Evolutionary conservation across 2,888 invertebrate species (phyloP).

Genomic region (Druceiella hillmani): DNA sequence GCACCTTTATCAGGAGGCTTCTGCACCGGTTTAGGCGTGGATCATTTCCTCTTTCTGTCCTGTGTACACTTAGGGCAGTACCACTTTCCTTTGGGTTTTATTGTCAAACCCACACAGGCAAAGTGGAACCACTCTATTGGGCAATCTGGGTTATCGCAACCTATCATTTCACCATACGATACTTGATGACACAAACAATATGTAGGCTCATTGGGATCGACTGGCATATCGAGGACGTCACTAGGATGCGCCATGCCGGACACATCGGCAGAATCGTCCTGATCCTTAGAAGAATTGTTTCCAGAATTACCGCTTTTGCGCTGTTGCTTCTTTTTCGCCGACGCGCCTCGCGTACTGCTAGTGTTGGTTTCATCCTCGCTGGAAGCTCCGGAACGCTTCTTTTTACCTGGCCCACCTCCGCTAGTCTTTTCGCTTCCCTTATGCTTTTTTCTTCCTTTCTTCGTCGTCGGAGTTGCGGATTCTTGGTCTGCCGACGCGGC

Average conservation of each 20-base stretch:
- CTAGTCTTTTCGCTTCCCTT: slow-evolving; percentile 41
- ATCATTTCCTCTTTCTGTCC: slow-evolving; percentile 74
- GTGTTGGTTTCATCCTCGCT: slow-evolving; percentile 45
- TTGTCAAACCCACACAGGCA: slow-evolving; percentile 84
- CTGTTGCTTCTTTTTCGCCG: slow-evolving; percentile 30
- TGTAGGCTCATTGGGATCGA: slow-evolving; percentile 97
- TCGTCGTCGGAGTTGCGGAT: slow-evolving; percentile 37
- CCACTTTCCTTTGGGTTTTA: slow-evolving; percentile 94
- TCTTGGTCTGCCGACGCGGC: slow-evolving; percentile 44
- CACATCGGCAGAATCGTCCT: slow-evolving; percentile 38
- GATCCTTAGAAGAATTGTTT: slow-evolving; percentile 7
- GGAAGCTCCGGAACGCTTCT: slow-evolving; percentile 50
- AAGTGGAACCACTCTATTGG: slow-evolving; percentile 97
- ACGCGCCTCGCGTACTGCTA: slow-evolving; percentile 32
- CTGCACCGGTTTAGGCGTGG: slow-evolving; percentile 32
- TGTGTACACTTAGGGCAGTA: slow-evolving; percentile 90
- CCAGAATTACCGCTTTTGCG: slow-evolving; percentile 12
- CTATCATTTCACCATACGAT: slow-evolving; percentile 96
- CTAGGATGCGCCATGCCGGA: slow-evolving; percentile 75
- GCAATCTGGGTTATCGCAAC: slow-evolving; percentile 87
- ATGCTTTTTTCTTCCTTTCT: slow-evolving; percentile 47
- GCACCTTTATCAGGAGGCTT: slow-evolving; percentile 8
- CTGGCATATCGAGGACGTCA: slow-evolving; percentile 86
- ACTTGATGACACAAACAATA: slow-evolving; percentile 96
- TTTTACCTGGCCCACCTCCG: slow-evolving; percentile 39